phyloP scores from a whole-genome alignment of 2,113 vertebrate species.

The Leuciscus idus region DNA sequence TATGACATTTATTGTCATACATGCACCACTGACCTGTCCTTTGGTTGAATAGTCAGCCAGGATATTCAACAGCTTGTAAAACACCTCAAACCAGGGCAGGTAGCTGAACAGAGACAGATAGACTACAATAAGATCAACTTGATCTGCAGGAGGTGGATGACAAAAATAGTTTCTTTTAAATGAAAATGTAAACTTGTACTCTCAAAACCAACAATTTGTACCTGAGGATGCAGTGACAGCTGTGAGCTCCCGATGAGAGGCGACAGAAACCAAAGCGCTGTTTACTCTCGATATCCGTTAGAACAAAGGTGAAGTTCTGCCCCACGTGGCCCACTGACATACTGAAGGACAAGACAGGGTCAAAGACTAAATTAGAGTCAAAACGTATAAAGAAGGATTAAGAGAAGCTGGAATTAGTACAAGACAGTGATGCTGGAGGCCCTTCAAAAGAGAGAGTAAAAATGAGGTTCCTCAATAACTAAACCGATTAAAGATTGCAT shows the following conservation, averaged over 20 bases:
- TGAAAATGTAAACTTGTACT: not conserved
- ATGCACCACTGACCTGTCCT: constrained; percentile 82
- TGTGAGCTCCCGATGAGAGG: constrained; percentile 92
- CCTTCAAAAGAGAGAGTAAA: not conserved
- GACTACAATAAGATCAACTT: not conserved
- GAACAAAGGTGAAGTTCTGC: constrained; percentile 97
- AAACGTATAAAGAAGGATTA: not conserved
- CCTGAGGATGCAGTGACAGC: constrained; percentile 86
- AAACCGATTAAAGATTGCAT: not conserved
- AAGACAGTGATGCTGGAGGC: too few species aligned
- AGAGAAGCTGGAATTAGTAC: not conserved
- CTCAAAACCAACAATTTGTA: not conserved
- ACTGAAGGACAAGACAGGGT: constrained; percentile 70
- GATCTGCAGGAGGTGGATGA: not conserved
- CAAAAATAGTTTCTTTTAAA: not conserved
- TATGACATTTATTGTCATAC: not conserved
- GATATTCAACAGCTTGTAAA: constrained; percentile 96
- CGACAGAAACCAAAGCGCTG: constrained; percentile 98
- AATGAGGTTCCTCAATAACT: not conserved
- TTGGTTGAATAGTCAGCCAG: constrained; percentile 93
- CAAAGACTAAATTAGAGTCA: not conserved
- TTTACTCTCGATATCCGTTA: constrained; percentile 98
- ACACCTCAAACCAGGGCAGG: constrained; percentile 98
- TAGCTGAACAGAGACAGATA: constrained; percentile 75
- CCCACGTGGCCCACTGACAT: constrained; percentile 88